Percentiles rank a stretch among this genome's conserved stretches.
phyloP scores from a whole-genome alignment of 2,113 vertebrate genomes.

The Sakesphorus luctuosus region DNA sequence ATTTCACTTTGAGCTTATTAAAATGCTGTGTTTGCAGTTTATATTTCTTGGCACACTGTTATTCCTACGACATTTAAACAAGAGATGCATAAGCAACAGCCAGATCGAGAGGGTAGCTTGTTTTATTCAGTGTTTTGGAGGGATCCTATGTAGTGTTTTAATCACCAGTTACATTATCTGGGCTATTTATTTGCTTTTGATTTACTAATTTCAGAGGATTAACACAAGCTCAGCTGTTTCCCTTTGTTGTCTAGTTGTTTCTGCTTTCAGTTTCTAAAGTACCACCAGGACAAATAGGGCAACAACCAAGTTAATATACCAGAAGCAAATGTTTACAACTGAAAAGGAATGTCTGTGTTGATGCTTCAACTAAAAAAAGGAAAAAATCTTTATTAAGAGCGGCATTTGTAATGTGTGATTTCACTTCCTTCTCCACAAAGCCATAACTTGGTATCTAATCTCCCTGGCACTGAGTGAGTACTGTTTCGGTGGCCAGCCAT shows the following conservation, averaged over 20 bases:
- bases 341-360: neutral
- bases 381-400: neutral
- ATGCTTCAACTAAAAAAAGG: neutral
- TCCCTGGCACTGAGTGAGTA: rapidly evolving
- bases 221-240: neutral
- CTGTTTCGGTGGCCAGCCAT: rapidly evolving
- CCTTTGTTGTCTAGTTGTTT: neutral
- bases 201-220: neutral
- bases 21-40: constrained; percentile 52
- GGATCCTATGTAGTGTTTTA: neutral
- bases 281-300: neutral
- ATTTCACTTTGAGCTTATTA: constrained; percentile 53
- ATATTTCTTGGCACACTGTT: constrained; percentile 43
- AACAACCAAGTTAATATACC: neutral
- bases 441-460: neutral
- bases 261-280: neutral
- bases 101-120: neutral
- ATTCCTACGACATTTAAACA: neutral
- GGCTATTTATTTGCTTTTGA: neutral
- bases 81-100: neutral
- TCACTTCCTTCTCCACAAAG: neutral
- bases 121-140: neutral
- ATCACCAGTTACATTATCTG: neutral
- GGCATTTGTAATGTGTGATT: neutral
- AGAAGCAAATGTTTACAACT: constrained; percentile 23